Evolutionary conservation across 1,140 invertebrate genomes (phyloP).

Genomic region (Glomeris maerens): DNA sequence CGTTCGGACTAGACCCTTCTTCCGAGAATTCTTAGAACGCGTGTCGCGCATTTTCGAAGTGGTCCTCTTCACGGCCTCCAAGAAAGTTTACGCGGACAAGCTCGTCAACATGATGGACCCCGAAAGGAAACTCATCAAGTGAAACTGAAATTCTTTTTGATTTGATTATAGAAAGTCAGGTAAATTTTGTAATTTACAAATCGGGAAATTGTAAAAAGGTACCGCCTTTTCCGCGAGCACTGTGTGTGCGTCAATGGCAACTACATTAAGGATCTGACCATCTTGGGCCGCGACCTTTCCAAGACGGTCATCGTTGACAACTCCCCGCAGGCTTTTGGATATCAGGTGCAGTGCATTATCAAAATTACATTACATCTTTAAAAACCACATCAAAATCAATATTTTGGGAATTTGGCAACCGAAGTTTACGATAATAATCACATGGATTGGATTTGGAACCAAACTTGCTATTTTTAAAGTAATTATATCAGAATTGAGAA

Average conservation of each 20-base stretch:
- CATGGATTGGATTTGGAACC: too few relatives aligned
- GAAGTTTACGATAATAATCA: too few relatives aligned
- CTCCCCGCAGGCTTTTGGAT: conserved; percentile 81
- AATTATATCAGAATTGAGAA: too few relatives aligned
- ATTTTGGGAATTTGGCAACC: too few relatives aligned
- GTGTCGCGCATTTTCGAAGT: conserved; percentile 87
- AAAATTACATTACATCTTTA: conserved; percentile 1
- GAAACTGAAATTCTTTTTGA: conserved; percentile 26
- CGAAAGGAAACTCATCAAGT: conserved; percentile 74
- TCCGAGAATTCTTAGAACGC: conserved; percentile 78
- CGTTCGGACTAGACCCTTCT: conserved; percentile 78
- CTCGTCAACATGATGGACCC: conserved; percentile 86
- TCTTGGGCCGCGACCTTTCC: conserved; percentile 78
- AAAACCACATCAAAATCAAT: not conserved
- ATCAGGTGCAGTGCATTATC: conserved; percentile 46
- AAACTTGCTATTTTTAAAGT: too few relatives aligned
- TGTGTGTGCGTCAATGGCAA: conserved; percentile 91
- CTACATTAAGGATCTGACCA: conserved; percentile 91
- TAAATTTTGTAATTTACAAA: not conserved
- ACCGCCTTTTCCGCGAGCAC: conserved; percentile 82
- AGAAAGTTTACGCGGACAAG: conserved; percentile 90
- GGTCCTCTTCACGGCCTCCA: conserved; percentile 90
- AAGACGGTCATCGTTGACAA: conserved; percentile 88
- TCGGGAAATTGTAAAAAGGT: conserved; percentile 28
- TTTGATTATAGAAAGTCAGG: conserved; percentile 3